Percentiles rank a stretch among this genome's conserved stretches.
Evolutionary conservation across 2,888 invertebrate genomes (phyloP).

Genomic region (Margaritifera margaritifera): DNA sequence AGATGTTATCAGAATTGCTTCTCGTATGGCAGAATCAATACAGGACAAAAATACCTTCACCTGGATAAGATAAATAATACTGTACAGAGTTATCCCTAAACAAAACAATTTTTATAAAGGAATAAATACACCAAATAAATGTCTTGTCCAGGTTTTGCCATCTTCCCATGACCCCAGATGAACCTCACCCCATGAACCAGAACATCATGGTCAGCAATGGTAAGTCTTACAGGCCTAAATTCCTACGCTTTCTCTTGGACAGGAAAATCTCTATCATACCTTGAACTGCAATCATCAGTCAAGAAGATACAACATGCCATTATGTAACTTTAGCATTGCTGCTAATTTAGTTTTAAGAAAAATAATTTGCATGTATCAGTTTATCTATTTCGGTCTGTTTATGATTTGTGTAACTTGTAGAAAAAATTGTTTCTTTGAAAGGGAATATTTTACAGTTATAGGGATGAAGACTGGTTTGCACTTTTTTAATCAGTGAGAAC

Average conservation of each 20-base stretch:
- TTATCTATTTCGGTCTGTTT: too few relatives aligned
- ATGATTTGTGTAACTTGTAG: too few relatives aligned
- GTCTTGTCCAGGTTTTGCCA: conserved; percentile 63
- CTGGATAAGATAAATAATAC: background rate
- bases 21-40: background rate
- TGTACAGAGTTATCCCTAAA: background rate
- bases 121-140: background rate
- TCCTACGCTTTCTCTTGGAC: background rate
- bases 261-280: background rate
- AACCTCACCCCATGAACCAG: conserved; percentile 73
- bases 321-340: too few relatives aligned
- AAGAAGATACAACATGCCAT: background rate
- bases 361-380: too few relatives aligned
- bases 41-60: background rate
- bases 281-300: background rate
- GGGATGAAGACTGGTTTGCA: too few relatives aligned
- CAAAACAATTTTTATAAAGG: background rate
- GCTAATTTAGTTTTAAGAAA: too few relatives aligned
- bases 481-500: too few relatives aligned
- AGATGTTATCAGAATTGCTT: background rate
- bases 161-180: conserved; percentile 68
- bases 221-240: conserved; percentile 26
- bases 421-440: too few relatives aligned
- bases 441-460: too few relatives aligned
- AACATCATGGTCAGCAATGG: conserved; percentile 72